Base-by-base conservation (phyloP, 1,140 invertebrate species). In the Diorhabda elongata region DNA sequence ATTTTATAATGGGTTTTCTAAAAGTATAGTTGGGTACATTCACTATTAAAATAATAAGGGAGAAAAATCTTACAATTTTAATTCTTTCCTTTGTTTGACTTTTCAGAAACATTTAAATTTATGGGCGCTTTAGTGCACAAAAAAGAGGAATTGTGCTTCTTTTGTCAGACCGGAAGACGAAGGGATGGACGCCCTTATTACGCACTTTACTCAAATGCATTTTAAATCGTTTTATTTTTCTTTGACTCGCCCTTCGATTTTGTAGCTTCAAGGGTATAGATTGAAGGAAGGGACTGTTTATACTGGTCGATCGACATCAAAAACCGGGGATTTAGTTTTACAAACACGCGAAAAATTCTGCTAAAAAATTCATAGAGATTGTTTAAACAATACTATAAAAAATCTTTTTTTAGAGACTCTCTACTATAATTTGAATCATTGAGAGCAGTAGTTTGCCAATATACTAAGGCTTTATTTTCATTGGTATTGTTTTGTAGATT, bases 41-140 rank as follows among this genome's bases (percentile, higher is more conserved):
- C 26, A 26, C 26, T 26, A 26, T 26, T 26, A 26, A 26, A 26
- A 26, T 26, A 26, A 26, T 26, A 26, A 26, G 26, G 26, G 26
- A 26, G 26, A 8, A 52, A 52, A 52, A 52, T 52, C 47, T 52
- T n/a, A 6, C 47, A 52, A n/a, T 52, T 52, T 52, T 52, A 52
- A 52, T 52, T 52, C 47, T 8, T 52, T 52, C n/a, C 47, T 52
- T 52, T 52, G 47, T 52, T 52, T 52, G 47, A 52, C 47, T 52
- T 52, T 52, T 52, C 47, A 52, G 47, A 52, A 52, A 52, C 47
- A 52, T 52, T 52, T 52, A 52, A 52, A 52, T 52, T 52, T 52
- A 52, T 52, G 47, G 47, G 47, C 47, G 47, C n/a, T 52, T 52
- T 52, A 52, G 47, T 52, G 47, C 47, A 52, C 47, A 52, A 52